Evolutionary conservation across 1,140 invertebrate species (phyloP).

Genomic region (Leptoteleia sp.): DNA sequence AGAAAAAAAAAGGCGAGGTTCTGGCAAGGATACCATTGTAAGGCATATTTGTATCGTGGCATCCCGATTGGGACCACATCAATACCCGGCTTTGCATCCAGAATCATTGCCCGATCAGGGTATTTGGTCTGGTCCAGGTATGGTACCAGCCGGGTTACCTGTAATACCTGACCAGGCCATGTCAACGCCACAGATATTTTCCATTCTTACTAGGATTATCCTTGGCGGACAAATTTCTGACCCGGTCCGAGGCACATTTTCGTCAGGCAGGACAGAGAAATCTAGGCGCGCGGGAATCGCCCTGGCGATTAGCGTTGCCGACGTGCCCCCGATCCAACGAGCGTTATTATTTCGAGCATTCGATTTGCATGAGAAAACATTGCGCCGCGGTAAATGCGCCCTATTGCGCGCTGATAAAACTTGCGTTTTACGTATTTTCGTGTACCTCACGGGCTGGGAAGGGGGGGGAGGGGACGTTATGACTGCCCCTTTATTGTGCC

Average conservation of each 20-base stretch:
- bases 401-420: slow-evolving; percentile 6
- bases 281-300: slow-evolving; percentile 54
- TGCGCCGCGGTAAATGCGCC: slow-evolving; percentile 6
- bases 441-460: not conserved
- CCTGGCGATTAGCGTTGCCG: slow-evolving; percentile 45
- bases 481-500: slow-evolving; percentile 22
- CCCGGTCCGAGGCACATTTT: slow-evolving; percentile 50
- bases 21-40: too few relatives aligned
- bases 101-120: too few relatives aligned
- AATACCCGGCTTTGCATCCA: too few relatives aligned
- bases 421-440: slow-evolving; percentile 35
- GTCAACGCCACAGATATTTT: too few relatives aligned
- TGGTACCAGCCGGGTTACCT: too few relatives aligned
- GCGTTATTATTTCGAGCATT: slow-evolving; percentile 51
- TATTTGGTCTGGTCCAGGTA: too few relatives aligned
- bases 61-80: too few relatives aligned
- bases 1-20: too few relatives aligned
- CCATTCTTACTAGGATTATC: too few relatives aligned
- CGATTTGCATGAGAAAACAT: slow-evolving; percentile 52
- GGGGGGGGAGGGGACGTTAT: too few relatives aligned
- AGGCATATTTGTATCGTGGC: too few relatives aligned
- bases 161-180: too few relatives aligned
- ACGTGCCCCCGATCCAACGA: slow-evolving; percentile 21
- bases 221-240: slow-evolving; percentile 59
- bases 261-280: slow-evolving; percentile 32